Evolutionary conservation across 2,113 vertebrate species (phyloP), one percentile per base, ranked within the genome.

Genomic region (Theristicus caerulescens): DNA sequence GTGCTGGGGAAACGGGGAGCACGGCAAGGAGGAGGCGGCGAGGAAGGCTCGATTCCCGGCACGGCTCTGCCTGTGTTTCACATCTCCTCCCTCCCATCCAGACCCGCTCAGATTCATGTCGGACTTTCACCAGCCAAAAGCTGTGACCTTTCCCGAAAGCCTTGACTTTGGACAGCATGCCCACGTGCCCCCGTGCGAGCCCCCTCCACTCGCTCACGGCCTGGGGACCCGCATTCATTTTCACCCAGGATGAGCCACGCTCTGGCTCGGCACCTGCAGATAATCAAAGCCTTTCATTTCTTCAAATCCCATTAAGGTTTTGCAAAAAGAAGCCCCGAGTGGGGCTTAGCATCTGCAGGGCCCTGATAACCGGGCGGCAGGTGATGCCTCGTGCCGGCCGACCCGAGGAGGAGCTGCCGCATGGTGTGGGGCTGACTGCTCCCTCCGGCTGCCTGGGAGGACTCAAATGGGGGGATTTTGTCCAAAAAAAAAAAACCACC

Each of bases 281-380:
- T 61, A 51, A 31, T 74, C 94, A 70, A 90, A 94, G 93, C 92
- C 69, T 93, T 92, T 96, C 86, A 74, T 88, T 93, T 69, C 93
- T 84, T 76, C 92, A 91, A 91, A 95, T 96, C 95, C 78, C 80
- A 57, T 95, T 93, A 96, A 95, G 94, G 76, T 80, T 89, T 96
- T 94, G 87, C 89, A 82, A 80, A 96, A 62, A 70, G 91, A 40
- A 93, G 94, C 88, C 94, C 88, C 15, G 16, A 85, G 84, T 62
- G 92, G 77, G 94, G 84, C 71, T 95, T 83, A 88, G 77, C 90
- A 80, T 94, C 95, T 94, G 93, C 92, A 92, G 93, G 94, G 70
- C 52, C 9, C 92, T 77, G 96, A 93, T 97, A 95, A 97, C 71
- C 0, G 2, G 49, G 94, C 4, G 6, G 81, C 70, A 38, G 81